phyloP scores from a whole-genome alignment of 2,113 vertebrate genomes.

The Laticauda colubrina region DNA sequence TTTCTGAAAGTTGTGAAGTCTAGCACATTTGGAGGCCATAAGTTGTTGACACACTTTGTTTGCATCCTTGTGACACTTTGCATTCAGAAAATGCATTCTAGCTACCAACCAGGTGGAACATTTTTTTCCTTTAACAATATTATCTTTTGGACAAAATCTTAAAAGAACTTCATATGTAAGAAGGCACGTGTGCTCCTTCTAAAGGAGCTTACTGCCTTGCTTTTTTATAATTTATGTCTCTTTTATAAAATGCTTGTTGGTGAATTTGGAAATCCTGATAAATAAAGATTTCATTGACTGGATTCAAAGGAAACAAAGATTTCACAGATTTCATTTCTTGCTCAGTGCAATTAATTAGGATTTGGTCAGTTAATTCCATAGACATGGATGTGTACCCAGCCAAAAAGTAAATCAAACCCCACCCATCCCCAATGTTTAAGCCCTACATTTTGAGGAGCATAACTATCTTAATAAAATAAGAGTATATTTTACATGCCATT shows the following conservation, averaged over 20 bases:
- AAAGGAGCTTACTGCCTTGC: not conserved
- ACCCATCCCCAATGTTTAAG: not conserved
- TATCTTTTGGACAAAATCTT: not conserved
- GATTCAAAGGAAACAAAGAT: not conserved
- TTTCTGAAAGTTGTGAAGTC: not conserved
- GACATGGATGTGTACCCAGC: not conserved
- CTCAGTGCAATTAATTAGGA: too few species aligned
- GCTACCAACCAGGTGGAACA: not conserved
- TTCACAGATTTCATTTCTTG: too few species aligned
- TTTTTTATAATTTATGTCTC: not conserved
- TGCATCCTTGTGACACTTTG: not conserved
- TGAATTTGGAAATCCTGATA: not conserved
- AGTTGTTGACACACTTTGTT: not conserved
- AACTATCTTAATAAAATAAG: not conserved
- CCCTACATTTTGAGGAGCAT: not conserved
- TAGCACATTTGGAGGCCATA: not conserved
- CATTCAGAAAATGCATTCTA: not conserved
- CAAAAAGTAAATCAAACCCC: not conserved
- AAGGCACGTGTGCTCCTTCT: not conserved
- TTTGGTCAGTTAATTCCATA: too few species aligned
- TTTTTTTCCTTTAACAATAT: not conserved
- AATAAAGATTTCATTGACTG: not conserved
- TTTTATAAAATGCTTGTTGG: not conserved
- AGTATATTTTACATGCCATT: not conserved
- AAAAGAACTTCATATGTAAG: not conserved